phyloP scores from a whole-genome alignment of 2,888 invertebrate species.

The Eupithecia pulchellata region DNA sequence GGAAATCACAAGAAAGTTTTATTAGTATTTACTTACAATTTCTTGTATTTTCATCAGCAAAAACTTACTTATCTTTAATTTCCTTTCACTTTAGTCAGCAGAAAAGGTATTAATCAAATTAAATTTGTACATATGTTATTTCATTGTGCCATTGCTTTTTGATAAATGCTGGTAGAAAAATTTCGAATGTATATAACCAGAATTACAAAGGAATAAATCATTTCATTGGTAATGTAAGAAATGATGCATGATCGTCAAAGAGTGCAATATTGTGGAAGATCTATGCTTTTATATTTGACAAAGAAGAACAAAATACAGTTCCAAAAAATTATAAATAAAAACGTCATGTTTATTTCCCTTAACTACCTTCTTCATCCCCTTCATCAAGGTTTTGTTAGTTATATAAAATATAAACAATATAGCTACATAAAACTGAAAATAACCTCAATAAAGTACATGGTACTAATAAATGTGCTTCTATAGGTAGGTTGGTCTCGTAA shows the following conservation, averaged over 20 bases:
- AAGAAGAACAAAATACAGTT: not conserved
- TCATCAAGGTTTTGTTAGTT: not conserved
- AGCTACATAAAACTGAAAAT: constrained; percentile 47
- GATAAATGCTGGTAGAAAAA: not conserved
- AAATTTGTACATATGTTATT: not conserved
- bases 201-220: no score
- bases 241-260: no score
- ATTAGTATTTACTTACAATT: not conserved
- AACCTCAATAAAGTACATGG: constrained; percentile 56
- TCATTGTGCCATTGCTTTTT: not conserved
- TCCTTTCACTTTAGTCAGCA: not conserved
- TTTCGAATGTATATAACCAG: no score
- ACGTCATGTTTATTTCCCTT: not conserved
- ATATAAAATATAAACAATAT: constrained; percentile 24
- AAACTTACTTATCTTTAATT: not conserved
- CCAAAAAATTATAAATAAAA: not conserved
- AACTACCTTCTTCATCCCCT: not conserved
- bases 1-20: constrained; percentile 10
- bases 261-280: no score
- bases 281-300: not conserved
- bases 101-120: not conserved
- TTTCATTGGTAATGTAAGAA: no score
- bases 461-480: constrained; percentile 56
- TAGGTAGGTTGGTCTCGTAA: constrained; percentile 66
- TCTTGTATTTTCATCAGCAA: not conserved